Evolutionary conservation across 1,140 invertebrate species (phyloP).

Genomic region (Dendroctonus valens): DNA sequence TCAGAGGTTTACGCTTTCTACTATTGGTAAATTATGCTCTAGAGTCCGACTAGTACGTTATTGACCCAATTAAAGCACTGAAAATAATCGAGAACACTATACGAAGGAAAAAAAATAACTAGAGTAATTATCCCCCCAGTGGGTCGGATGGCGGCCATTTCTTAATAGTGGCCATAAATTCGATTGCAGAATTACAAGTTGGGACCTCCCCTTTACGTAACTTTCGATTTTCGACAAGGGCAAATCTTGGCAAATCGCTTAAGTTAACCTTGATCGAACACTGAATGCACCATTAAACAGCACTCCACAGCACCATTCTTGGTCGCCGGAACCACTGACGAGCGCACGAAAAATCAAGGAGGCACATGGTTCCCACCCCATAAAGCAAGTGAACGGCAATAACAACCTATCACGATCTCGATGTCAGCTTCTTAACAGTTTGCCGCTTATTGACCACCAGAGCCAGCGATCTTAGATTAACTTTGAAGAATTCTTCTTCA

Average conservation of each 20-base stretch:
- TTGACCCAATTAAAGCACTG: too few relatives aligned
- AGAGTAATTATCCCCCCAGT: slow-evolving; percentile 13
- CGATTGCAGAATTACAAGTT: slow-evolving; percentile 15
- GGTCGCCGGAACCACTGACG: slow-evolving; percentile 12
- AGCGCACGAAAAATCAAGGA: slow-evolving; percentile 18
- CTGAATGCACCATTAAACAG: too few relatives aligned
- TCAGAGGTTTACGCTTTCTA: too few relatives aligned
- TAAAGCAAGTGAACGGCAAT: slow-evolving; percentile 22
- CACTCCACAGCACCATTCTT: slow-evolving; percentile 5
- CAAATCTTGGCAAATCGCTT: slow-evolving; percentile 20
- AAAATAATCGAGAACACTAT: too few relatives aligned
- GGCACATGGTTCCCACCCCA: slow-evolving; percentile 23
- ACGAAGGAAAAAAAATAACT: too few relatives aligned
- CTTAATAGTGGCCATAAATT: slow-evolving; percentile 15
- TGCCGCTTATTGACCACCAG: slow-evolving; percentile 14
- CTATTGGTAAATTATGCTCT: too few relatives aligned
- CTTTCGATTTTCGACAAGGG: slow-evolving; percentile 45
- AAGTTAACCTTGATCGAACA: neutral
- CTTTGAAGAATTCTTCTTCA: slow-evolving; percentile 10
- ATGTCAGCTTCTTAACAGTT: slow-evolving; percentile 20
- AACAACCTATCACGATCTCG: slow-evolving; percentile 21
- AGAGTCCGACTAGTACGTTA: too few relatives aligned
- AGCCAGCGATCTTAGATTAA: slow-evolving; percentile 14
- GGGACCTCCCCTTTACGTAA: slow-evolving; percentile 6
- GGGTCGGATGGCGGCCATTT: slow-evolving; percentile 6